Evolutionary conservation across 2,888 invertebrate genomes (phyloP), one percentile per base, ranked within the genome.

Genomic region (Plebejus argus): DNA sequence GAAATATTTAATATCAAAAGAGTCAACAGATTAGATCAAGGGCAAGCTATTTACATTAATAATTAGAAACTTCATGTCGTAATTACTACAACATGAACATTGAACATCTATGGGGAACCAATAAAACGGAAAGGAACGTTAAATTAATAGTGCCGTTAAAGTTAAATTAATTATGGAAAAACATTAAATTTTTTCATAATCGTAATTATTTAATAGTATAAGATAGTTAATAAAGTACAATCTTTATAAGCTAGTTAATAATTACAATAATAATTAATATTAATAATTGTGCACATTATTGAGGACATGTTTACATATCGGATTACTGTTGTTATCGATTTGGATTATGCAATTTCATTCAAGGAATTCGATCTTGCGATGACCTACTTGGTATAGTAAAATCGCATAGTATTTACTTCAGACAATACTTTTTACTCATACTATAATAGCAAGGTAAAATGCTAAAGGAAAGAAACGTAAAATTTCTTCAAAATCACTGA

Each of bases 191-290:
- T 84, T 84, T 83, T 81, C 39, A 83, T 83, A 84, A 83, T 82
- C 80, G 82, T 81, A 81, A 82, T 80, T 84, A 80, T 82, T 83
- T 83, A 83, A 81, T 80, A 79, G 76, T 82, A 82, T 83, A 78
- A 81, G 78, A 83, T 79, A 82, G 83, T 84, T 85, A 86, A 86
- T 87, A 84, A 84, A 85, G 83, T 82, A 80, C 84, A 85, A 82
- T 83, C 84, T 85, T 86, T 83, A 85, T 84, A 85, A 84, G 83
- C 81, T 82, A 79, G 79, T 79, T 53, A 78, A 77, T 77, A 80
- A 79, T 80, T 80, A 80, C 78, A 81, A 81, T 82, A 79, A 81
- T 81, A 78, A 79, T 81, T 81, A 78, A 78, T 80, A 81, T 80
- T 81, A 79, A 79, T 77, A 79, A 78, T 70, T 78, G 70, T 56